These are phyloP conservation scores for Aurelia aurita complex sp. Pacific DNA, from an alignment of 30 jellyfish, hydroid and myxozoan species.

Conservation along the genomic window DNA sequence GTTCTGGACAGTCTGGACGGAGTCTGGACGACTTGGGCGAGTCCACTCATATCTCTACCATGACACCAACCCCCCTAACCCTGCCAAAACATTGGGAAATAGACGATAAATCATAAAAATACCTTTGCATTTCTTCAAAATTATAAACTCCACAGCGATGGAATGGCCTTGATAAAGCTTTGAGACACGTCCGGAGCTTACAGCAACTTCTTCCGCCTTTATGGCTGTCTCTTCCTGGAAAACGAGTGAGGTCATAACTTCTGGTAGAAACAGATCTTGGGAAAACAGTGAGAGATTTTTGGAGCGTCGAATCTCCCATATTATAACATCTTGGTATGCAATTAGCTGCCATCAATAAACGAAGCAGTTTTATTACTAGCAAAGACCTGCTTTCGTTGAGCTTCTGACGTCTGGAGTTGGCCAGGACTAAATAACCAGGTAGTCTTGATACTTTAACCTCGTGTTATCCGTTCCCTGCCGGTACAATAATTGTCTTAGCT, in stretches of 20 bases:
- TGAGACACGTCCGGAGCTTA: conserved; percentile 5
- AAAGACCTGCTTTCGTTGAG: not conserved
- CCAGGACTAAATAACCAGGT: not conserved
- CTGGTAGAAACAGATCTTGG: not conserved
- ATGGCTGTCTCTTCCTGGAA: too few species aligned
- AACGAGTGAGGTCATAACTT: too few species aligned
- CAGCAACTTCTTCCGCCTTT: not conserved
- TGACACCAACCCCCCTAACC: too few species aligned
- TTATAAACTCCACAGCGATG: conserved; percentile 29
- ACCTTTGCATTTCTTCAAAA: conserved; percentile 40
- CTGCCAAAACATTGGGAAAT: too few species aligned
- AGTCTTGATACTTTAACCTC: not conserved
- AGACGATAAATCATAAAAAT: not conserved
- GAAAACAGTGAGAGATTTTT: conserved; percentile 8
- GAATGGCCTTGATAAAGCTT: conserved; percentile 17
- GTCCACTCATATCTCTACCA: too few species aligned
- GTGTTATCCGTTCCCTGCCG: conserved; percentile 1
- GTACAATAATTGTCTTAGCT: not conserved
- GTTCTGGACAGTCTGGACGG: too few species aligned
- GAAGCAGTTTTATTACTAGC: too few species aligned
- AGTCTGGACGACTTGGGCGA: too few species aligned
- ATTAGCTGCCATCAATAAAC: too few species aligned
- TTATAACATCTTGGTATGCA: conserved; percentile 34
- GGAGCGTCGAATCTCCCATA: conserved; percentile 3
- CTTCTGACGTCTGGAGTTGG: not conserved